phyloP scores from a whole-genome alignment of 1,140 invertebrate genomes.

The Saccostrea glomerata region DNA sequence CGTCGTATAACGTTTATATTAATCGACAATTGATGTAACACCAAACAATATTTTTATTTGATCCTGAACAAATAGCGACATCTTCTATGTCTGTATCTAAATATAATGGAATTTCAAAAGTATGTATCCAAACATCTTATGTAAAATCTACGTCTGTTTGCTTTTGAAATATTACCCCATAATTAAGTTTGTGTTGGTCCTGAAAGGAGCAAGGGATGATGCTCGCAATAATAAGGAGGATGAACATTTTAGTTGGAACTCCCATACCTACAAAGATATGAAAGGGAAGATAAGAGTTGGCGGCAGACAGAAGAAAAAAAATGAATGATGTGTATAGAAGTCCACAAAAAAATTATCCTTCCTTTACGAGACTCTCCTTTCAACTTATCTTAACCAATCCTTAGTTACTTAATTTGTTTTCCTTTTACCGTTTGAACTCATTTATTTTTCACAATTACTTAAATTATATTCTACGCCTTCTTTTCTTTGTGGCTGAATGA shows the following conservation, averaged over 20 bases:
- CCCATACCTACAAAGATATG: neutral
- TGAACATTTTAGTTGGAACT: neutral
- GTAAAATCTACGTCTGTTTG: slow-evolving; percentile 33
- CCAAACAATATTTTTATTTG: neutral
- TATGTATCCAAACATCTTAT: slow-evolving; percentile 37
- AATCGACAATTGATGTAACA: neutral
- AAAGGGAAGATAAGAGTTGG: neutral
- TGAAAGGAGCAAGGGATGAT: neutral
- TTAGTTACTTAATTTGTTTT: neutral
- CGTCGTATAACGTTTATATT: neutral
- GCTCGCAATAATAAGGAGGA: neutral
- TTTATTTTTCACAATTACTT: neutral
- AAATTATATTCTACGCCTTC: neutral
- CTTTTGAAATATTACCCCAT: slow-evolving; percentile 39
- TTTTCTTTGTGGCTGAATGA: neutral
- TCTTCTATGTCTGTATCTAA: neutral
- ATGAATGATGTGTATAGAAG: neutral
- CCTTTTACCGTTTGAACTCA: neutral
- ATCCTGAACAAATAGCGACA: neutral
- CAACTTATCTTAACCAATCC: neutral
- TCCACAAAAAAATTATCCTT: neutral
- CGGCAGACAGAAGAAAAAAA: neutral
- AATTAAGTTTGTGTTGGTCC: slow-evolving; percentile 43
- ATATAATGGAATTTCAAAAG: neutral
- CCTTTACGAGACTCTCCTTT: neutral